Conservation (phyloP, 2,888 invertebrate species). For the Pinctada fucata region DNA sequence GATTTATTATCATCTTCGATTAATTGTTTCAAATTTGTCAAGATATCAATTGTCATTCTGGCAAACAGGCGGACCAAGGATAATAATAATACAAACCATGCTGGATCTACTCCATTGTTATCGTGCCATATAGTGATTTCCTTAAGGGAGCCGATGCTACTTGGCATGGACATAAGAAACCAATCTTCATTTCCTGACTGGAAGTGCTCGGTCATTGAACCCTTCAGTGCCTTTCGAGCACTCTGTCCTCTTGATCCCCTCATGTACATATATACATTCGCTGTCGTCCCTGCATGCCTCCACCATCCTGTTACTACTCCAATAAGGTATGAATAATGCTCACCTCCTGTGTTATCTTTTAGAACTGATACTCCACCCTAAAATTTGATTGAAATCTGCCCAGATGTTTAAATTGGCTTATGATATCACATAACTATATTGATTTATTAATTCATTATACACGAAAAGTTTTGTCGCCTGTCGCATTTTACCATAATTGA, state of each 20-base stretch:
- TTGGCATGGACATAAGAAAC: slow-evolving; percentile 64
- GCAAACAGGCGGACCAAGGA: background rate
- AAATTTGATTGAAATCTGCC: background rate
- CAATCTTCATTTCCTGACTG: slow-evolving; percentile 67
- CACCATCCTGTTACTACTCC: slow-evolving; percentile 38
- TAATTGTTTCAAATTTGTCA: no score
- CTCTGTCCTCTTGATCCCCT: slow-evolving; percentile 45
- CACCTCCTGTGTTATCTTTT: background rate
- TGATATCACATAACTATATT: no score
- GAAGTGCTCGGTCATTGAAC: slow-evolving; percentile 46
- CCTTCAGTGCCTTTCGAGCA: slow-evolving; percentile 45
- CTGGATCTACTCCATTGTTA: slow-evolving; percentile 62
- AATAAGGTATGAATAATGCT: background rate
- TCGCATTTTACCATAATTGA: no score
- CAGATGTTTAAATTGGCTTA: no score
- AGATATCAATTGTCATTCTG: no score
- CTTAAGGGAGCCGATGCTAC: slow-evolving; percentile 58
- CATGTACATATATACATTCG: slow-evolving; percentile 63
- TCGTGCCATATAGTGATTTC: slow-evolving; percentile 68
- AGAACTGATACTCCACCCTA: background rate
- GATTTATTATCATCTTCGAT: no score
- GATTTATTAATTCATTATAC: no score
- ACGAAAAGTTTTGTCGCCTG: no score
- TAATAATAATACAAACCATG: slow-evolving; percentile 56
- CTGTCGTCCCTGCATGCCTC: slow-evolving; percentile 63